These are phyloP conservation scores for Lasioglossum villosulum DNA, from an alignment of 2,888 invertebrate species.

Conservation along the genomic window DNA sequence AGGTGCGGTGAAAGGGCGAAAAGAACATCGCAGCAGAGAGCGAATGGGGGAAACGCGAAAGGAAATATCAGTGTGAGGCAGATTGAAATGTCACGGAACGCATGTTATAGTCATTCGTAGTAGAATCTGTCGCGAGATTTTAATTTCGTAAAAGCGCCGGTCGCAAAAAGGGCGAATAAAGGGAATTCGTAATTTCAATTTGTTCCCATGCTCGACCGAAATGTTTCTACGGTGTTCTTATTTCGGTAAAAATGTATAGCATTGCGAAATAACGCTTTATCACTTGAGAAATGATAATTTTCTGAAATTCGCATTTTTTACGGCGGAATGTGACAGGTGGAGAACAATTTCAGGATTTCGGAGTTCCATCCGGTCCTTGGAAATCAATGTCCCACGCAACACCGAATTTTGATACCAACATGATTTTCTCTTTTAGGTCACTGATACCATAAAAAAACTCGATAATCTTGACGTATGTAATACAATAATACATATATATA, in stretches of 20 bases:
- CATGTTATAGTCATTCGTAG: neutral
- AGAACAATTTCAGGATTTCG: neutral
- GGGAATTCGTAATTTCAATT: conserved; percentile 12
- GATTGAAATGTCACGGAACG: neutral
- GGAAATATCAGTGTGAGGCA: neutral
- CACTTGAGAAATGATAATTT: neutral
- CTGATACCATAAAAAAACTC: no score
- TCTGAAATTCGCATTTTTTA: neutral
- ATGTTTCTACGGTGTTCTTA: neutral
- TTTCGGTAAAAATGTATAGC: neutral
- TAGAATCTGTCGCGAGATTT: neutral
- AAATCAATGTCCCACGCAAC: neutral
- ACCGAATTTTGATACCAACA: no score
- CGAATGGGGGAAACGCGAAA: neutral
- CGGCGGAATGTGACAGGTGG: no score
- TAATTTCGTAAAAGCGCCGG: neutral
- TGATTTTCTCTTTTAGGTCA: no score
- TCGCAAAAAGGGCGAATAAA: neutral
- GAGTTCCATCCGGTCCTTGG: neutral
- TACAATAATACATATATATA: no score
- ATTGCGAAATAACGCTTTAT: neutral
- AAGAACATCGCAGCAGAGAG: neutral
- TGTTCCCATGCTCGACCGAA: neutral
- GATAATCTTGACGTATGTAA: no score
- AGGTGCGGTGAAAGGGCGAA: neutral